A percentile compares a stretch with the other conserved stretches of the same genome.
Evolutionary conservation across 2,113 vertebrate species (phyloP).

Genomic region (Vimba vimba): DNA sequence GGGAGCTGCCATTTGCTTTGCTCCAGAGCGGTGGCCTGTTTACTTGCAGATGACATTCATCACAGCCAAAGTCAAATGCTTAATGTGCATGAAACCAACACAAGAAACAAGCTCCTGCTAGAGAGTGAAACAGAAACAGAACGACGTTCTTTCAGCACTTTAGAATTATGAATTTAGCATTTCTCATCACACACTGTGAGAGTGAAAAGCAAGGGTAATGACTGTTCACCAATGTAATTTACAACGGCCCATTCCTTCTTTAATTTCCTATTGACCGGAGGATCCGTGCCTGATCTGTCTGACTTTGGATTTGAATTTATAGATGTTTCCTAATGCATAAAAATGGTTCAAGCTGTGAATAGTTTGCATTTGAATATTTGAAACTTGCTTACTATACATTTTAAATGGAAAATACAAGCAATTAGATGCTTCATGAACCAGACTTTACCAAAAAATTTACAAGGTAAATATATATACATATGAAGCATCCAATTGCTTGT

Average conservation of each 20-base stretch:
- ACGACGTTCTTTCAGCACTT: background rate
- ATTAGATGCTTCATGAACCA: background rate
- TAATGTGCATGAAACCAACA: conserved; percentile 45
- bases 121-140: background rate
- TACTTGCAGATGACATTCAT: conserved; percentile 60
- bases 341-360: background rate
- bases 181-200: conserved; percentile 7
- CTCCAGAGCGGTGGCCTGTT: conserved; percentile 37
- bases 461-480: too few species aligned
- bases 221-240: conserved; percentile 28
- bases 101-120: conserved; percentile 7
- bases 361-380: conserved; percentile 15
- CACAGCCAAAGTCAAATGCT: conserved; percentile 42
- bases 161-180: background rate
- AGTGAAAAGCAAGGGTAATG: conserved; percentile 3
- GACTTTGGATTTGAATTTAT: conserved; percentile 33
- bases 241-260: background rate
- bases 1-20: conserved; percentile 47
- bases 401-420: background rate
- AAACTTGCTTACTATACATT: background rate
- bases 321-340: conserved; percentile 32
- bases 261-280: conserved; percentile 6
- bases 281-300: conserved; percentile 6
- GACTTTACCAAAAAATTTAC: too few species aligned
- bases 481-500: background rate